Evolutionary conservation across 2,113 vertebrate species (phyloP).

Genomic region (Eira barbara): DNA sequence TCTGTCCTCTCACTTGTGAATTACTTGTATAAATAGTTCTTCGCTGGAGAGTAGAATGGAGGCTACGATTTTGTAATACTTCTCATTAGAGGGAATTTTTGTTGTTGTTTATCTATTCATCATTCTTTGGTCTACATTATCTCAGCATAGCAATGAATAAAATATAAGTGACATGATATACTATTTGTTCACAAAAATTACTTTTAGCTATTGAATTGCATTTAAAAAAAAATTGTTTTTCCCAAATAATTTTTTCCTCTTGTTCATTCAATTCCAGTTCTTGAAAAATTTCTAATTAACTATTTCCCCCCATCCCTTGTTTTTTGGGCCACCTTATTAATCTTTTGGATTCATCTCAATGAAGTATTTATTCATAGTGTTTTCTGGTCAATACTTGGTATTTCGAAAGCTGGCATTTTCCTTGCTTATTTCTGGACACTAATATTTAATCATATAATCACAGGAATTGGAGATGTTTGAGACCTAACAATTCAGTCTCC

Average conservation of each 20-base stretch:
- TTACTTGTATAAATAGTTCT: background rate
- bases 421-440: conserved; percentile 41
- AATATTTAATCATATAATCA: conserved; percentile 54
- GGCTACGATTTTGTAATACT: background rate
- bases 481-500: background rate
- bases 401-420: conserved; percentile 37
- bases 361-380: background rate
- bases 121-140: background rate
- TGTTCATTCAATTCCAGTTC: conserved; percentile 2
- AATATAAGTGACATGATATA: background rate
- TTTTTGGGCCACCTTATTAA: conserved; percentile 42
- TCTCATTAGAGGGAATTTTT: background rate
- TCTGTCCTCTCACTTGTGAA: background rate
- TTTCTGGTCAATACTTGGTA: conserved; percentile 34
- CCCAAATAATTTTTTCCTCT: background rate
- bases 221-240: background rate
- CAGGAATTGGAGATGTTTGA: conserved; percentile 17
- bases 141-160: background rate
- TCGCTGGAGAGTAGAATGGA: background rate
- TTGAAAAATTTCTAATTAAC: conserved; percentile 55
- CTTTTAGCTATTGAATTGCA: background rate
- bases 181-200: background rate
- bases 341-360: conserved; percentile 24
- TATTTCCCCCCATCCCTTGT: background rate
- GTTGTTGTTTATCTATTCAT: background rate